Conservation (phyloP, 2,888 invertebrate species). For the Molorchus minor region DNA sequence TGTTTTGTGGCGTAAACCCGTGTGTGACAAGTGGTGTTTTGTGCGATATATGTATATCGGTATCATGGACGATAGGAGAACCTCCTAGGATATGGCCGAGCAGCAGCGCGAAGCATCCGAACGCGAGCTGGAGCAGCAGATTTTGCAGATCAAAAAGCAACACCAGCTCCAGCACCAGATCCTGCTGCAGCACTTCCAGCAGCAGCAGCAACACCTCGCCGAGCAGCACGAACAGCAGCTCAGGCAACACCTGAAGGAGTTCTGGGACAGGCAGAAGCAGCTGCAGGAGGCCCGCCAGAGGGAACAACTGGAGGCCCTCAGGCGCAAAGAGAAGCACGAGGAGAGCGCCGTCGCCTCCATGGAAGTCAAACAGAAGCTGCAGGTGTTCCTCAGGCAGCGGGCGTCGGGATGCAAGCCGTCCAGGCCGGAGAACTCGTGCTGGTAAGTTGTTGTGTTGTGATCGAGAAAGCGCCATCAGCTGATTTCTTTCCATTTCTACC, state of each 20-base stretch:
- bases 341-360: constrained; percentile 96
- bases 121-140: constrained; percentile 63
- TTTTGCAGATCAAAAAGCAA: constrained; percentile 88
- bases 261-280: constrained; percentile 92
- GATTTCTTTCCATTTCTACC: constrained; percentile 25
- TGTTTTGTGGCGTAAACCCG: constrained; percentile 37
- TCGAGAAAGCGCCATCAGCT: constrained; percentile 33
- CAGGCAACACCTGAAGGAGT: constrained; percentile 87
- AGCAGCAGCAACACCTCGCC: constrained; percentile 88
- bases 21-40: constrained; percentile 16
- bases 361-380: constrained; percentile 95
- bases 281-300: constrained; percentile 78
- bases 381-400: constrained; percentile 69
- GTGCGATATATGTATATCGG: constrained; percentile 13
- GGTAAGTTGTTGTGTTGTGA: constrained; percentile 56
- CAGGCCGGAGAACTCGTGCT: constrained; percentile 61
- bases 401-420: constrained; percentile 59
- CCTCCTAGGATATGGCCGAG: constrained; percentile 57
- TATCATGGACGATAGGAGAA: constrained; percentile 46
- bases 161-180: constrained; percentile 93
- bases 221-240: constrained; percentile 91
- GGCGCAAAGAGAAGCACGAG: constrained; percentile 94
- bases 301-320: constrained; percentile 84
- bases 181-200: constrained; percentile 89
- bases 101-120: constrained; percentile 60